Evolutionary conservation across 2,113 vertebrate genomes (phyloP).

Genomic region (Epinephelus moara): DNA sequence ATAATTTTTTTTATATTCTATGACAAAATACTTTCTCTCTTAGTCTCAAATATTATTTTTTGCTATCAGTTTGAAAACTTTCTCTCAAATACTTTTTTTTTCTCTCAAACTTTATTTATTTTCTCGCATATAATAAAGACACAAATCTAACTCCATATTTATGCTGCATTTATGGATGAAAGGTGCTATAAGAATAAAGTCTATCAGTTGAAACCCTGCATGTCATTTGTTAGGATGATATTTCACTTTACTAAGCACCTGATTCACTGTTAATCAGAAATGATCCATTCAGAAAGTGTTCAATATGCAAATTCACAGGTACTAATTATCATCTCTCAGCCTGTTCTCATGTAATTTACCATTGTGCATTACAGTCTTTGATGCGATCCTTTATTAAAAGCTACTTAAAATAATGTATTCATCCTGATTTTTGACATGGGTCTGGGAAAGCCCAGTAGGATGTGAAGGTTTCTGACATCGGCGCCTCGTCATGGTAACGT

Average conservation of each 20-base stretch:
- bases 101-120: too few relatives aligned
- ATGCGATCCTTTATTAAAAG: not conserved
- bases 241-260: not conserved
- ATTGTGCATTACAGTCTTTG: not conserved
- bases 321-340: not conserved
- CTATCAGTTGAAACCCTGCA: not conserved
- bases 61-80: too few relatives aligned
- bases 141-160: too few relatives aligned
- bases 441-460: not conserved
- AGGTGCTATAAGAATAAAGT: too few relatives aligned
- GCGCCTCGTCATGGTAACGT: too few relatives aligned
- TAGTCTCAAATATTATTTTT: too few relatives aligned
- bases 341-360: not conserved
- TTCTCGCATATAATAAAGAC: too few relatives aligned
- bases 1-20: too few relatives aligned
- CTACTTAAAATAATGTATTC: not conserved
- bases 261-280: not conserved
- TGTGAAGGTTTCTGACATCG: not conserved
- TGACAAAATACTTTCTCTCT: too few relatives aligned
- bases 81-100: too few relatives aligned
- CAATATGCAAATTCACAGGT: not conserved
- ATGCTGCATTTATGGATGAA: too few relatives aligned
- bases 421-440: not conserved
- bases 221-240: not conserved
- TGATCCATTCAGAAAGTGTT: not conserved